Conservation (phyloP, 2,113 vertebrate species). For the Herpailurus yagouaroundi region DNA sequence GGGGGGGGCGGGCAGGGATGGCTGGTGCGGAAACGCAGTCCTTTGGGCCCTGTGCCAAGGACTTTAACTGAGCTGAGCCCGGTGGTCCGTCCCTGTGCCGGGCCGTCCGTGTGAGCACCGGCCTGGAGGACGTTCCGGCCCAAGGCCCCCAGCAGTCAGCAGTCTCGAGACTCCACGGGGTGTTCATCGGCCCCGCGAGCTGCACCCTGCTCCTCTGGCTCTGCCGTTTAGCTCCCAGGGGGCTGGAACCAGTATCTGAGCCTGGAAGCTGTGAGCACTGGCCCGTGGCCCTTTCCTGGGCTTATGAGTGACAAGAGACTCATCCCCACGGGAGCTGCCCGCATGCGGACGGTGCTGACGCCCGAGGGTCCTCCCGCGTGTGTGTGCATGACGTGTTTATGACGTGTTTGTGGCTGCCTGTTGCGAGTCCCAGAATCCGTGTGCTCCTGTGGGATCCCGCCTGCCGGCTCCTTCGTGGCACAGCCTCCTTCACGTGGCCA, state of each 20-base stretch:
- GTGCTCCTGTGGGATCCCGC: too few relatives aligned
- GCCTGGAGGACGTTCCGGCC: neutral
- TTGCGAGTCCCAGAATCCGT: neutral
- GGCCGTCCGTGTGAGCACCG: neutral
- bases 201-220: neutral
- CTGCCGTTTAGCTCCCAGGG: neutral
- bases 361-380: neutral
- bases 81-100: neutral
- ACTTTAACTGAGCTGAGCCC: neutral
- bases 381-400: neutral
- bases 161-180: neutral
- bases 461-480: neutral
- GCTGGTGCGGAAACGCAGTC: neutral
- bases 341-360: neutral
- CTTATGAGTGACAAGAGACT: neutral
- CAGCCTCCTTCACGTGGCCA: neutral
- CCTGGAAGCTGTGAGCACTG: neutral
- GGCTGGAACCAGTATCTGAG: neutral
- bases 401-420: neutral
- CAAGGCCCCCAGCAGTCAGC: neutral
- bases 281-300: neutral
- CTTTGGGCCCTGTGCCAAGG: neutral
- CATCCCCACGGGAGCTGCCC: fast-evolving
- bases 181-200: too few relatives aligned
- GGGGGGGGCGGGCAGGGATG: too few relatives aligned